phyloP scores from a whole-genome alignment of 2,797 vertebrate species.

The Coccyzus lansbergi region DNA sequence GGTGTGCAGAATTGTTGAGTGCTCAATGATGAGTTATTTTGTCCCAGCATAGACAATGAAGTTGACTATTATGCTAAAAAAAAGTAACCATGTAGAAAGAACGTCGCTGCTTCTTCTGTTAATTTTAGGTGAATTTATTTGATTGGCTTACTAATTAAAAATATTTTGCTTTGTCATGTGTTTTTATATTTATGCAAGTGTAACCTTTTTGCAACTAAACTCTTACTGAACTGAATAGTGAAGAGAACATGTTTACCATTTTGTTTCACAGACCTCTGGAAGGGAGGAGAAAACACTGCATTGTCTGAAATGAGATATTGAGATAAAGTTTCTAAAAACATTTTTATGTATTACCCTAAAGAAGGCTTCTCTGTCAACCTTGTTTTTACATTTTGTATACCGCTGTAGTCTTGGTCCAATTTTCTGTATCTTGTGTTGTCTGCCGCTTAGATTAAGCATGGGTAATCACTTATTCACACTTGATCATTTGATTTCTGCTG shows the following conservation, averaged over 20 bases:
- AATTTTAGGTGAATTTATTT: conserved; percentile 97
- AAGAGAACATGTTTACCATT: conserved; percentile 29
- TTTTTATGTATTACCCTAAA: background rate
- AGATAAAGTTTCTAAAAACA: background rate
- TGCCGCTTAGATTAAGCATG: background rate
- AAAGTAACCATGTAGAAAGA: conserved; percentile 69
- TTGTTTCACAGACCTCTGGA: conserved; percentile 24
- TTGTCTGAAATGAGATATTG: conserved; percentile 1
- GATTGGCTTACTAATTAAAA: conserved; percentile 96
- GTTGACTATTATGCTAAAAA: conserved; percentile 67
- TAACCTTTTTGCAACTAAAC: conserved; percentile 37
- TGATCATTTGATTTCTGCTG: background rate
- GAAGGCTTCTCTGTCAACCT: conserved; percentile 19
- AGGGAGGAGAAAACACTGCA: background rate
- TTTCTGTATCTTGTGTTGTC: conserved; percentile 29
- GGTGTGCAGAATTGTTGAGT: conserved; percentile 71
- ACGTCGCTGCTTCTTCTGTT: conserved; percentile 85
- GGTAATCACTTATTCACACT: background rate
- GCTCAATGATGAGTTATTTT: conserved; percentile 71
- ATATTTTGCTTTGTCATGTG: conserved; percentile 82
- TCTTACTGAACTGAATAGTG: conserved; percentile 1
- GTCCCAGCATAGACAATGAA: conserved; percentile 73
- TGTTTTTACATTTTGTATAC: background rate
- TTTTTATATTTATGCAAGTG: conserved; percentile 65
- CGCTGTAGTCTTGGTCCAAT: conserved; percentile 19